Base-by-base conservation (phyloP, 2,888 invertebrate genomes). In the Criorhina ranunculi region DNA sequence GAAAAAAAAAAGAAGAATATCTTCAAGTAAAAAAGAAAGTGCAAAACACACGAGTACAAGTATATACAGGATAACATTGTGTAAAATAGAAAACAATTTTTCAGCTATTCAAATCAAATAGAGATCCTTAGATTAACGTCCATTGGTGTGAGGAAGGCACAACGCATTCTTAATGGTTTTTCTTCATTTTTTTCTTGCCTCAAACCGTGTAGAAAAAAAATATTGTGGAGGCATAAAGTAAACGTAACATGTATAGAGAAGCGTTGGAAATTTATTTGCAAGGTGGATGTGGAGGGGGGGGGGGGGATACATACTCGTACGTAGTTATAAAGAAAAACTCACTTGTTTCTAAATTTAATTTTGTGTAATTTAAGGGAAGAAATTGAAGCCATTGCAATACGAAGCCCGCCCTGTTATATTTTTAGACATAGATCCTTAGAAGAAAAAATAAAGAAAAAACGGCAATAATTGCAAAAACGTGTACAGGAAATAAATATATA, bases 71-170 rank as follows among this genome's bases (percentile, higher is more conserved):
- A 11, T 42, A 5, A 31, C 51, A 0, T 33, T 53, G 53, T 31
- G 31, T 8, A 46, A 46, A 64, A 64, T 64, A 12, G 19, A 19
- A 62, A 19, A 64, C 35, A 8, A 24, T 44, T 64, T 44, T 42
- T 44, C 35, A 31, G 35, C 17, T 44, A 29, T 60, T 11, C 31
- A 29, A 24, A 15, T 29, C 24, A 64, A 62, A 55, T 62, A 19
- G 9, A 11, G 12, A 55, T 75, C 55, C 44, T 29, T 55, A 35
- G 42, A 62, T 70, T 35, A 70, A 46, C 42, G 15, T 35, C 40
- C 31, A 67, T 17, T 8, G 5, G 35, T 15, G 12, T 8, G 62
- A 33, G 62, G 15, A 44, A 44, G 46, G 42, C n/a, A 35, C 42
- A 42, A n/a, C 19, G 7, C 46, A 19, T 3, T 40, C 12, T 40